Evolutionary conservation across 2,797 vertebrate genomes (phyloP), one percentile per base, ranked within the genome.

Genomic region (Calcarius lapponicus): DNA sequence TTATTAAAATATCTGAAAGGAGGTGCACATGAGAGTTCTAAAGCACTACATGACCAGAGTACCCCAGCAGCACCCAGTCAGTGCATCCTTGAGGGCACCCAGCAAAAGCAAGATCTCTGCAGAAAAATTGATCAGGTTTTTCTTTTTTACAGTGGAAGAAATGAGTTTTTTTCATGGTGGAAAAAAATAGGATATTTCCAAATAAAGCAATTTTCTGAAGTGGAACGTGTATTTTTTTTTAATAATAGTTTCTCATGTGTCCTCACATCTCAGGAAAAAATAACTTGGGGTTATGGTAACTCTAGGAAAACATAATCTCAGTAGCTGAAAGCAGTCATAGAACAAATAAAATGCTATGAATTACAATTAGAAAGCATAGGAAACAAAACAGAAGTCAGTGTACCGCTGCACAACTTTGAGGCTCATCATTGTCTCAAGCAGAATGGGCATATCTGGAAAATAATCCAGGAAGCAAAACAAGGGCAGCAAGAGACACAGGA

Each of bases 161-260:
- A 42, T 10, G 7, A 6, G 0, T 1, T 14, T 29, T 34, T 66
- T 58, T 17, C 26, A 43, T 43, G 14, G 28, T 26, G 12, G 34
- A 66, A 50, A n/a, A 58, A 58, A 32, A 11, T 4, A n/a, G 6
- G 9, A 11, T 10, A 45, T 71, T 75, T 66, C 15, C 17, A 67
- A 10, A 9, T 43, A 24, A 71, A 86, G 43, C 5, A 0, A 17
- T 58, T 53, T 71, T 40, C 34, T 71, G 32, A 10, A 67, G 15
- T 31, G 15, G 6, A 57, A 6, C 8, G 13, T 32, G 3, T 20
- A 36, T 14, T 24, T 51, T 43, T 48, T 26, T 73, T 47, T 6
- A 28, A 45, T 25, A 0, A 36, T 40, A 11, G 1, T 7, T 48
- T 87, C 26, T 57, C 16, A 7, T 15, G 2, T 14, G 9, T 54